A percentile compares a stretch with the other conserved stretches of the same genome.
phyloP scores from a whole-genome alignment of 2,113 vertebrate species.

The Emydocephalus ijimae region DNA sequence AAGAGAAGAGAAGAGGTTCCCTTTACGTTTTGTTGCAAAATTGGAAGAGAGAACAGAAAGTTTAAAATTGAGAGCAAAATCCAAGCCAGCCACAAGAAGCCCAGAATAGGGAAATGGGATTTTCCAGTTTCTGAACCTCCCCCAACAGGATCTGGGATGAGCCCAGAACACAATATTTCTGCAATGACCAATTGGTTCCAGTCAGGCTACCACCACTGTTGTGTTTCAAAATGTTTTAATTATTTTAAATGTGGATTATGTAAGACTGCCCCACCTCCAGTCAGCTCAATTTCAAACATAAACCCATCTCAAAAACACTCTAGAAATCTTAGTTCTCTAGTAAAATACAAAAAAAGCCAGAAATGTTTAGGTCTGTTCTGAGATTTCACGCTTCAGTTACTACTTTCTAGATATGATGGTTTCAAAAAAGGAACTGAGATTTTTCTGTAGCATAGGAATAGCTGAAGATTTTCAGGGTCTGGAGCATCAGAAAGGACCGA shows the following conservation, averaged over 20 bases:
- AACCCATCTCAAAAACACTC: neutral
- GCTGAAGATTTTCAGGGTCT: neutral
- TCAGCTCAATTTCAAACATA: neutral
- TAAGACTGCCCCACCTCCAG: neutral
- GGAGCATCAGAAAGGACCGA: neutral
- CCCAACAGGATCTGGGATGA: neutral
- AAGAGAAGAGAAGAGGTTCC: neutral
- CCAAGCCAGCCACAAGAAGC: neutral
- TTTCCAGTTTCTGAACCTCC: neutral
- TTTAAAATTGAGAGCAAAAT: neutral
- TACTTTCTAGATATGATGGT: neutral
- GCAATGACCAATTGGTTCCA: neutral
- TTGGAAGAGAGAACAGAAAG: conserved; percentile 29
- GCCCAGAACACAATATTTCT: neutral
- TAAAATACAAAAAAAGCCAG: neutral
- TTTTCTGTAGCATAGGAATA: neutral
- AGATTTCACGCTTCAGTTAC: neutral
- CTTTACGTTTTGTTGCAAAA: neutral
- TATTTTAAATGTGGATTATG: neutral
- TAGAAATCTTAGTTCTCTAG: neutral
- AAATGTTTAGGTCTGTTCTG: neutral
- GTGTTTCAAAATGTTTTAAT: neutral
- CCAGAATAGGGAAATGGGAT: neutral
- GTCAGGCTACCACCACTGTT: neutral
- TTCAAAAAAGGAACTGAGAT: neutral